Conservation (phyloP, 2,888 invertebrate genomes). For the Agrochola macilenta region DNA sequence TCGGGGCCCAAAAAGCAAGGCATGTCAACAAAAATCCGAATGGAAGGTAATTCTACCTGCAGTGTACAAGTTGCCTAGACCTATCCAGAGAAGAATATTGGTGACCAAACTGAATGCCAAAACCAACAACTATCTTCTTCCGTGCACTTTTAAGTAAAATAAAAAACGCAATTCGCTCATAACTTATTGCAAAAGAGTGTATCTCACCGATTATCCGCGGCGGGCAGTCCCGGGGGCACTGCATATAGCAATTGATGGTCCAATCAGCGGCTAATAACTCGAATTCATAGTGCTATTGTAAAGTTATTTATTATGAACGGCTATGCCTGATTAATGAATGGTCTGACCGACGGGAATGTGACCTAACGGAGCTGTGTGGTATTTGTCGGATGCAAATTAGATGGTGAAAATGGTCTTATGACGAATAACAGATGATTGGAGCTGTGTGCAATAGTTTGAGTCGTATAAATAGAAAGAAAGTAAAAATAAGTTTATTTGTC, state of each 20-base stretch:
- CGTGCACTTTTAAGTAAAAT: background rate
- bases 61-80: background rate
- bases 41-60: background rate
- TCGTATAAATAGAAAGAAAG: too few species aligned
- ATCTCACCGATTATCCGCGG: slow-evolving; percentile 68
- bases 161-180: slow-evolving; percentile 22
- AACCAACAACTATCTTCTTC: too few species aligned
- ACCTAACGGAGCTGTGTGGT: slow-evolving; percentile 9
- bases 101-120: too few species aligned
- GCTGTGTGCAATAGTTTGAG: too few species aligned
- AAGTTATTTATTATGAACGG: slow-evolving; percentile 60
- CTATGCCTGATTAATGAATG: slow-evolving; percentile 57
- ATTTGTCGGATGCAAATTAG: slow-evolving; percentile 28
- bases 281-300: slow-evolving; percentile 62
- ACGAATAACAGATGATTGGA: too few species aligned
- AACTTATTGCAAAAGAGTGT: slow-evolving; percentile 39
- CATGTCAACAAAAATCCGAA: too few species aligned
- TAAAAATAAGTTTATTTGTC: too few species aligned
- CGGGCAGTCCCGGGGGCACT: slow-evolving; percentile 70
- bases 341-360: slow-evolving; percentile 44
- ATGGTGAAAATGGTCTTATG: background rate
- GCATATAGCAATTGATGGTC: slow-evolving; percentile 74
- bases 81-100: too few species aligned
- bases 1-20: too few species aligned
- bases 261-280: slow-evolving; percentile 76